These are phyloP conservation scores for Brenthis hecate DNA, from an alignment of 2,888 invertebrate species.

Conservation along the genomic window DNA sequence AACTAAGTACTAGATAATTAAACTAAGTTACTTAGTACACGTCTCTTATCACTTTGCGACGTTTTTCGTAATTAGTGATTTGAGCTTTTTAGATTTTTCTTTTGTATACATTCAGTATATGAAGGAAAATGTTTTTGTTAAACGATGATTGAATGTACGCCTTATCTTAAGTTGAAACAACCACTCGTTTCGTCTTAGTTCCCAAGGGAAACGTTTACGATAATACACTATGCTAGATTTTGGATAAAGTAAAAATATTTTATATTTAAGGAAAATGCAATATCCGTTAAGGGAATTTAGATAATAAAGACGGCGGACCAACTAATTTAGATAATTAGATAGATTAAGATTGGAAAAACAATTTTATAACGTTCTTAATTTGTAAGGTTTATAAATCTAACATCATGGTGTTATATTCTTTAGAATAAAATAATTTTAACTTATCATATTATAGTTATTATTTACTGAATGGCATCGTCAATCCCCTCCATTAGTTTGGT, in stretches of 20 bases:
- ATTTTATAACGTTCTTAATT: no score
- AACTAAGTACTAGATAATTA: neutral
- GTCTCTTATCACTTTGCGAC: neutral
- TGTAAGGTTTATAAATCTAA: no score
- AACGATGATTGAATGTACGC: neutral
- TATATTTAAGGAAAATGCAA: neutral
- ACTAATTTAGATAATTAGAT: no score
- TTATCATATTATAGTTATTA: no score
- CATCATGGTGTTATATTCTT: no score
- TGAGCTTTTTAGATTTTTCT: no score
- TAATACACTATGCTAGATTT: constrained; percentile 1
- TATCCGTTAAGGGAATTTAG: neutral
- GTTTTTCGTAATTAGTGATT: no score
- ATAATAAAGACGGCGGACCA: no score
- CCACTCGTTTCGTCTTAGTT: constrained; percentile 20
- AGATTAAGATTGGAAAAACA: no score
- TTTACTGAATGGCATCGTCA: no score
- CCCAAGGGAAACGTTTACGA: constrained; percentile 27
- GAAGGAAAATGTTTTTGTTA: neutral
- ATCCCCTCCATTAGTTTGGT: no score
- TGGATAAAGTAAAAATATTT: neutral
- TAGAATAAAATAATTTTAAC: no score
- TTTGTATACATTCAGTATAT: neutral
- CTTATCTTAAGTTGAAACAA: constrained; percentile 21
- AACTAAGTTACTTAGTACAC: constrained; percentile 2